Base-by-base conservation (phyloP, 2,888 invertebrate genomes). In the Liopterus haemorrhoidalis region DNA sequence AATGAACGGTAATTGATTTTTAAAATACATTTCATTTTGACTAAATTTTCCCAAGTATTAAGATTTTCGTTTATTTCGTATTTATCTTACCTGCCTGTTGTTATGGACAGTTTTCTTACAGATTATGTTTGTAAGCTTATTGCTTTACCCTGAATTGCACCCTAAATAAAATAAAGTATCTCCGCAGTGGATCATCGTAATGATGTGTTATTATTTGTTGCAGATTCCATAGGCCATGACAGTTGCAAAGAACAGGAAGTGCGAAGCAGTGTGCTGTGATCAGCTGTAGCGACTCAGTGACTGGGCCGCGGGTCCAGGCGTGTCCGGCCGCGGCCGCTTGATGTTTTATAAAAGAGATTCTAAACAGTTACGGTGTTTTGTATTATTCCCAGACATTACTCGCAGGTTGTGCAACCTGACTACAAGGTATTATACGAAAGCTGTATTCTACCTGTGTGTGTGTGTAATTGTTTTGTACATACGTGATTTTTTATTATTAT, bases 211-310 rank as follows among this genome's bases (percentile, higher is more conserved):
- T 50, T 49, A 51, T 61, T 61, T 52, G 27, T 67, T 68, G 5
- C 72, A 82, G 82, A 75, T 82, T 81, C 75, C 82, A 82, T 74
- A 81, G 81, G 78, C 81, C 82, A 81, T 82, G 82, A 82, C 81
- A 78, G 75, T 79, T 77, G 76, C 73, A 72, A 72, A 70, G 74
- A 64, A 64, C 62, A 68, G 64, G 70, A 66, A 65, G 61, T 64
- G 63, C 64, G 63, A 64, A 64, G 65, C 68, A 68, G 68, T 68
- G 68, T 68, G 11, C 28, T 68, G 67, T 66, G 63, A 63, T 59
- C 68, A 67, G 65, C 60, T 15, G 33, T 18, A 38, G 27, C 27
- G 16, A 38, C 15, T 15, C 24, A 14, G 24, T 22, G 18, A 25
- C 20, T 9, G 15, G 14, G 25, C 27, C 15, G n/a, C n/a, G n/a